Conservation (phyloP, 2,888 invertebrate species). For the Chymomyza caudatula region DNA sequence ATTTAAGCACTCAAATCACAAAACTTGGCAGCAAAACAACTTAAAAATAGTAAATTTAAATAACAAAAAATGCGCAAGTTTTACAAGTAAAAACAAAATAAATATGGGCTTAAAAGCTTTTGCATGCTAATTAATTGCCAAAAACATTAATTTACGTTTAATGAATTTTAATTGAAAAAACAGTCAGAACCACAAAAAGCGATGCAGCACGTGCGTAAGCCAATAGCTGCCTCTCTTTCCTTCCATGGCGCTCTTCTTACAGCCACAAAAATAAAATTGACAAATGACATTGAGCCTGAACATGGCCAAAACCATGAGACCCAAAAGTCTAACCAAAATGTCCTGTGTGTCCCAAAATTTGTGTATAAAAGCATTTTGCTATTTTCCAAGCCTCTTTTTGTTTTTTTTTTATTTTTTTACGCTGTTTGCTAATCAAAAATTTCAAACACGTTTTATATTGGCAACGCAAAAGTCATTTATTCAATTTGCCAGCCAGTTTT, state of each 20-base stretch:
- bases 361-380: constrained; percentile 26
- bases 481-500: constrained; percentile 71
- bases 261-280: constrained; percentile 52
- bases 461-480: constrained; percentile 71
- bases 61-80: constrained; percentile 11
- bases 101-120: neutral
- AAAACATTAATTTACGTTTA: constrained; percentile 67
- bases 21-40: constrained; percentile 36
- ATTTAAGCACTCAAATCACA: constrained; percentile 31
- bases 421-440: constrained; percentile 63
- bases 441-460: constrained; percentile 70
- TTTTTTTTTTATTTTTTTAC: constrained; percentile 7
- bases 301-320: constrained; percentile 3
- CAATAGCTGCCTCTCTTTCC: constrained; percentile 25
- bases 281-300: constrained; percentile 57
- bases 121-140: too few species aligned
- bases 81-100: neutral
- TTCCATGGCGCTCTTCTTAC: too few species aligned
- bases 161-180: constrained; percentile 65
- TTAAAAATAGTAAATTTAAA: constrained; percentile 12
- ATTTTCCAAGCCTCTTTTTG: constrained; percentile 8
- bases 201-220: constrained; percentile 47
- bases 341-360: constrained; percentile 6
- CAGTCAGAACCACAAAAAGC: constrained; percentile 31
- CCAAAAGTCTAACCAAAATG: constrained; percentile 13